Conservation (phyloP, 2,113 vertebrate genomes). For the Daphoenositta chrysoptera region DNA sequence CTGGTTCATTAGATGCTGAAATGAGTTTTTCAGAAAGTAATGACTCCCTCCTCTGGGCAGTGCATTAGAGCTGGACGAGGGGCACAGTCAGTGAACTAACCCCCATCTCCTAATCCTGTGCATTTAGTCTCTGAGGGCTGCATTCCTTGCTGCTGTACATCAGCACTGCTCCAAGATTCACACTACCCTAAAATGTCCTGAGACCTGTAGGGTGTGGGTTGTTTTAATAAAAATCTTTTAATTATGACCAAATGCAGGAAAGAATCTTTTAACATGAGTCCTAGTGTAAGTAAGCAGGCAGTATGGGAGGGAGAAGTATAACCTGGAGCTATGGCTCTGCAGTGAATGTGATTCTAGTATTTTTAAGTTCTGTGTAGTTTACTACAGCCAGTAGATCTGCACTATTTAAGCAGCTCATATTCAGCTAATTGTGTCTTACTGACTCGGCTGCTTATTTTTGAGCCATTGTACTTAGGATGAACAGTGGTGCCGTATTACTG, state of each 20-base stretch:
- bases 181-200: background rate
- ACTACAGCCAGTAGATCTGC: background rate
- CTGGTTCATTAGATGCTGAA: background rate
- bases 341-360: background rate
- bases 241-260: background rate
- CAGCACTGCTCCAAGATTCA: background rate
- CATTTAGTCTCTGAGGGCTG: background rate
- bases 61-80: background rate
- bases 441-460: slow-evolving; percentile 25
- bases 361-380: background rate
- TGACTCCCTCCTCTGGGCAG: background rate
- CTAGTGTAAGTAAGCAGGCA: background rate
- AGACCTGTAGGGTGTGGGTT: background rate
- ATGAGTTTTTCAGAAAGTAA: slow-evolving; percentile 1
- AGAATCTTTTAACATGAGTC: background rate
- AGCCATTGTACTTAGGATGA: background rate
- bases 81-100: background rate
- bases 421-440: background rate
- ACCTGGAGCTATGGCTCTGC: background rate
- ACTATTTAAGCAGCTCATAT: background rate
- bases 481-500: background rate
- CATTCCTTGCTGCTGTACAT: background rate
- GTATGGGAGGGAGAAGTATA: background rate
- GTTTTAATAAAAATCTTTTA: background rate
- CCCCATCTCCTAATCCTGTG: background rate